Percentiles rank a stretch among this genome's conserved stretches.
phyloP scores from a whole-genome alignment of 2,888 invertebrate species.

The Machimus atricapillus region DNA sequence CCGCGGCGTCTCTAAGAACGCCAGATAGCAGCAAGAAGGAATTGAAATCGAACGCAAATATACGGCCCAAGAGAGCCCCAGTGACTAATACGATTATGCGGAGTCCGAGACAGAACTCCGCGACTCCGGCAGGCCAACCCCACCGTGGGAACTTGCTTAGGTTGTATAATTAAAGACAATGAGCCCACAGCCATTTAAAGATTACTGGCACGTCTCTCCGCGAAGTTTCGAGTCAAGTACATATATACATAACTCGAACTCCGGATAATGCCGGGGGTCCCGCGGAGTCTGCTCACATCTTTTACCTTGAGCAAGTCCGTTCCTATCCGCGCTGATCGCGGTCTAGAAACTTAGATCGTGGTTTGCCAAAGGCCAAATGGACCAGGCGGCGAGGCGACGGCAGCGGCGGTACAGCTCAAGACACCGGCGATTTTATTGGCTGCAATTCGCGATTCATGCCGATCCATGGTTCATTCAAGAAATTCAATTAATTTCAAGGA shows the following conservation, averaged over 20 bases:
- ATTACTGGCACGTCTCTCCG: constrained; percentile 43
- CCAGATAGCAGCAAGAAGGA: neutral
- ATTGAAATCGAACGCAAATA: neutral
- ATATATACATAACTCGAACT: neutral
- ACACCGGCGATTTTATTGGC: neutral
- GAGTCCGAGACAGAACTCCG: neutral
- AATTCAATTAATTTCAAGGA: constrained; percentile 28
- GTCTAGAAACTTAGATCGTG: constrained; percentile 30
- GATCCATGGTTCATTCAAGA: constrained; percentile 5
- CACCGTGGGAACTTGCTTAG: constrained; percentile 11
- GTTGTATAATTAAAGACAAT: constrained; percentile 30
- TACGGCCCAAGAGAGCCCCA: neutral
- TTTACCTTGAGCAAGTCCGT: constrained; percentile 7
- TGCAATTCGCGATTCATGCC: constrained; percentile 24
- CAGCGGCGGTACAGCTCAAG: neutral
- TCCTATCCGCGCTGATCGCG: constrained; percentile 19
- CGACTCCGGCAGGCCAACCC: neutral
- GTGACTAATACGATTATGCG: constrained; percentile 27
- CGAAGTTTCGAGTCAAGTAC: constrained; percentile 28
- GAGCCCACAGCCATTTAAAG: constrained; percentile 38
- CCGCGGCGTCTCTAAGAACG: neutral
- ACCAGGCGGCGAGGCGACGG: neutral
- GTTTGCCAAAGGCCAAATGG: constrained; percentile 25
- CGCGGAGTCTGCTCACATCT: neutral
- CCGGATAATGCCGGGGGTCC: constrained; percentile 2